Base-by-base conservation (phyloP, 2,113 vertebrate species). In the Reinhardtius hippoglossoides region DNA sequence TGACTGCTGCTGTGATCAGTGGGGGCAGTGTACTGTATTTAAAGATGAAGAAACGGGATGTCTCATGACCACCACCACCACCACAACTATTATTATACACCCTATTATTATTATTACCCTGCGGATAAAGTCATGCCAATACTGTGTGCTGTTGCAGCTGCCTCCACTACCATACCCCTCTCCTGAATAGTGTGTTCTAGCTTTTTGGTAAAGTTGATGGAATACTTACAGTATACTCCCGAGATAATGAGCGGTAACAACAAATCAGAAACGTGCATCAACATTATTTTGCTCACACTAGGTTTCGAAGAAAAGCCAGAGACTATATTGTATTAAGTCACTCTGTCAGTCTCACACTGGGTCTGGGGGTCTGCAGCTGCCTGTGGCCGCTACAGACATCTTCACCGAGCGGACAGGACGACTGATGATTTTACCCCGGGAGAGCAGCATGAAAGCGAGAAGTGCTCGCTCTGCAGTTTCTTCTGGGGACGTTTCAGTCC, bases 61-160 rank as follows among this genome's bases (percentile, higher is more conserved):
- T 31, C 27, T 66, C 55, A 70, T 54, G 66, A 52, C 70, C 27
- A 55, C 62, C 23, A 59, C 35, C 55, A 50, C 16, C 55, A 48
- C 16, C 46, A 50, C 46, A 1, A n/a, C 64, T 73, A 69, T 80
- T 71, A 52, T 61, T 74, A 59, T n/a, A 58, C 50, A 24, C 57
- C 23, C 67, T 85, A 58, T 81, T 81, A 77, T 85, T 85, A 83
- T 85, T 85, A 83, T 61, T 31, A 67, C 67, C 61, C 58, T 9
- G 59, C 70, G 71, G 58, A 68, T 79, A 77, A 68, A 59, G 60
- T 78, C 46, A 46, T 50, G 56, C 59, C 58, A 61, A 24, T 20
- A 56, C 2, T 4, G 13, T 70, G 42, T 71, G 46, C 71, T 74
- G 40, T 24, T 35, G 40, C 15, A 57, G 55, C 63, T 66, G 46